These are phyloP conservation scores for Sialia sialis DNA, from an alignment of 2,113 vertebrate genomes.

Conservation along the genomic window DNA sequence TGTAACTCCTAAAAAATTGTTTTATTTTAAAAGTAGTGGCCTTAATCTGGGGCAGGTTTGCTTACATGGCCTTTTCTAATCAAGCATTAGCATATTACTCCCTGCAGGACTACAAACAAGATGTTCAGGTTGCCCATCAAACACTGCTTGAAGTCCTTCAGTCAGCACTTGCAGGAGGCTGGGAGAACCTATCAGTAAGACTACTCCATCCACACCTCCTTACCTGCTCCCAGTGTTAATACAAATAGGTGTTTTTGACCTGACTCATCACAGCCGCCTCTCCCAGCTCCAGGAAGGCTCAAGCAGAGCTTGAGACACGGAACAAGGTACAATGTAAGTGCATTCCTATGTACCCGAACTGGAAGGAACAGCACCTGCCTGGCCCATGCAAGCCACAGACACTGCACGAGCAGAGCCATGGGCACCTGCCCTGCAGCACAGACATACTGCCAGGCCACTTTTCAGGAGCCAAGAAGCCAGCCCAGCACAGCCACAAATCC, in stretches of 20 bases:
- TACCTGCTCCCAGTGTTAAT: not conserved
- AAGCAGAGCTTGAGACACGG: not conserved
- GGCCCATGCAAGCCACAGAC: not conserved
- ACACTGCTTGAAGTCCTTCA: not conserved
- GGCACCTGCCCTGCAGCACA: not conserved
- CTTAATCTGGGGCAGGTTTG: not conserved
- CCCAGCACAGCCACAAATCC: not conserved
- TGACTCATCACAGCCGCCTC: not conserved
- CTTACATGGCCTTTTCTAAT: not conserved
- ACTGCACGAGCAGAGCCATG: rapidly evolving
- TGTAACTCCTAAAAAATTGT: not conserved
- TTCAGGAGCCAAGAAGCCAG: not conserved
- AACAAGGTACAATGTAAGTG: not conserved
- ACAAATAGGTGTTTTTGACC: not conserved
- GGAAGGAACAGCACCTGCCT: not conserved
- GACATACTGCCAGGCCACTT: not conserved
- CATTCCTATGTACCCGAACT: rapidly evolving
- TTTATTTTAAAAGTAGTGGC: not conserved
- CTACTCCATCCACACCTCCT: not conserved
- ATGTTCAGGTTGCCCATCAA: not conserved
- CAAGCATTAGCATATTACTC: not conserved
- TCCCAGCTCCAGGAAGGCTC: not conserved
- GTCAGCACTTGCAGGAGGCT: not conserved
- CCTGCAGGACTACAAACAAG: not conserved
- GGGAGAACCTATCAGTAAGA: not conserved